Base-by-base conservation (phyloP, 2,888 invertebrate genomes). In the Acronicta psi region DNA sequence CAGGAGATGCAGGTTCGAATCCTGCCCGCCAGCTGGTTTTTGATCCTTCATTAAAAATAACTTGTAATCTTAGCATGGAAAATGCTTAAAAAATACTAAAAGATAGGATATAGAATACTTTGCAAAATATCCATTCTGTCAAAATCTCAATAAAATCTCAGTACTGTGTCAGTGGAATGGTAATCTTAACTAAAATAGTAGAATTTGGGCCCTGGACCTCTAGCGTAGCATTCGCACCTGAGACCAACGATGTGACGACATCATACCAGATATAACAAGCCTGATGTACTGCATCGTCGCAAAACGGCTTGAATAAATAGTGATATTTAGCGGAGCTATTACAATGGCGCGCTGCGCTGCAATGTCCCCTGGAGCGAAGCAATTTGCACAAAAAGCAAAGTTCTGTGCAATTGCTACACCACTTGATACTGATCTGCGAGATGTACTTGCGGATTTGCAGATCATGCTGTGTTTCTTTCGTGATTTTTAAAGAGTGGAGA, bases 341-440 rank as follows among this genome's bases (percentile, higher is more conserved):
- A 71, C 75, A 71, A 75, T 60, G 54, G 50, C 55, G 56, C 37
- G 36, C 50, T 29, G 53, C 55, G 40, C 47, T 59, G 56, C 55
- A 44, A 51, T 29, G 61, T 64, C 68, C 74, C 77, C 77, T 45
- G 72, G 56, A 65, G 77, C 74, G 72, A 61, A 38, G 67, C 62
- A 67, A 77, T 77, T 77, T 77, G 68, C 65, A 60, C 74, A 75
- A 75, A 77, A 77, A 68, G 57, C 62, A 8, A 49, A 64, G 60
- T 73, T 59, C 50, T 54, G 34, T 53, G 57, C 58, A 37, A 55
- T 74, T 63, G 64, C 60, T 16, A 52, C 52, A 66, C 54, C 49
- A 58, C 34, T 63, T 52, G 47, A 49, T 54, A 40, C 13, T 54
- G 54, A 63, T 68, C 68, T 50, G 18, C 42, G 47, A n/a, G 50